phyloP scores from a whole-genome alignment of 2,113 vertebrate genomes.

The Zootoca vivipara region DNA sequence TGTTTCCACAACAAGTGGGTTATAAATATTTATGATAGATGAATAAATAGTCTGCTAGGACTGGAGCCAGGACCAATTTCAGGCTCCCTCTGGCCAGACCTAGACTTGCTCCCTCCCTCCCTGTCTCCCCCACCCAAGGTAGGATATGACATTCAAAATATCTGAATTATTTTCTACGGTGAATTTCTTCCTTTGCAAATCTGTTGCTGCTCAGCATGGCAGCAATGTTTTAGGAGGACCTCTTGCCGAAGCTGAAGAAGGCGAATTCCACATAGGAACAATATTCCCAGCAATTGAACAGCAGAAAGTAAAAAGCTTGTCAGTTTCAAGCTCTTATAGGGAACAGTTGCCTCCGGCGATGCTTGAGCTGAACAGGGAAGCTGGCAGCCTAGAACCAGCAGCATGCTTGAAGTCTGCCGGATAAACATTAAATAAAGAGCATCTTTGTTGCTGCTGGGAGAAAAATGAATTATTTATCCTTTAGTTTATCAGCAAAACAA shows the following conservation, averaged over 20 bases:
- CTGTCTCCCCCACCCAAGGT: not conserved
- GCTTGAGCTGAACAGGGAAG: constrained; percentile 23
- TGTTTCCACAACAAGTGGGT: too few species aligned
- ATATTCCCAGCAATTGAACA: constrained; percentile 6
- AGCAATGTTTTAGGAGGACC: not conserved
- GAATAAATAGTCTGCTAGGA: too few species aligned
- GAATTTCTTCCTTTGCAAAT: not conserved
- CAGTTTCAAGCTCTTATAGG: constrained; percentile 14
- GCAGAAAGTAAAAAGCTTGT: not conserved
- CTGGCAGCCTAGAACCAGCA: not conserved
- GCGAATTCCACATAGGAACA: not conserved
- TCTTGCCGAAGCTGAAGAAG: not conserved
- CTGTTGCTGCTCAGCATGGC: not conserved
- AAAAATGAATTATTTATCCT: constrained; percentile 20
- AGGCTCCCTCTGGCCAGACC: not conserved
- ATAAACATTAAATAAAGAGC: not conserved
- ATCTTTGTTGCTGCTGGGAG: not conserved
- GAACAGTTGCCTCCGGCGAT: not conserved
- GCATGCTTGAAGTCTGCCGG: not conserved
- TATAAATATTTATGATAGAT: too few species aligned
- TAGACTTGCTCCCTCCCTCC: not conserved
- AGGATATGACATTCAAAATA: not conserved
- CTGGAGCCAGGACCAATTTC: too few species aligned
- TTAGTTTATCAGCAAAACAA: not conserved
- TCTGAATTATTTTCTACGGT: not conserved